phyloP scores from a whole-genome alignment of 2,797 vertebrate species.

The Moxostoma hubbsi region DNA sequence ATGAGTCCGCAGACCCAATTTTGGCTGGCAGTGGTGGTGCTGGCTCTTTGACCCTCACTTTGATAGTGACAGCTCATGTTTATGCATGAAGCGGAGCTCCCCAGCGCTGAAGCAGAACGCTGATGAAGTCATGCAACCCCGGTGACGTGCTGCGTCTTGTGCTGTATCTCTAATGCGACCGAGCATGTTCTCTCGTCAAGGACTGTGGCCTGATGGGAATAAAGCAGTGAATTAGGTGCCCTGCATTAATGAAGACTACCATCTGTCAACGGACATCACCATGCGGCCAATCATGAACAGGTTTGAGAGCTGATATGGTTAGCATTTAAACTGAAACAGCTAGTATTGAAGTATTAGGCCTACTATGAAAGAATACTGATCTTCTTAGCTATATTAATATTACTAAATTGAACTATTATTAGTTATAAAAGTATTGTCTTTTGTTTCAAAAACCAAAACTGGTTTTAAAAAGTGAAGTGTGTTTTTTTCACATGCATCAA shows the following conservation, averaged over 20 bases:
- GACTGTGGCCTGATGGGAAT: constrained; percentile 19
- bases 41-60: constrained; percentile 30
- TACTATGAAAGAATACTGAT: no score
- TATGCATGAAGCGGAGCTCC: constrained; percentile 54
- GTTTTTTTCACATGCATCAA: no score
- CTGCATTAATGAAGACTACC: constrained; percentile 22
- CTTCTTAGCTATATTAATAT: no score
- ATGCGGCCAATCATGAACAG: not conserved
- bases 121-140: constrained; percentile 19
- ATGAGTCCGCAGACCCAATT: constrained; percentile 1
- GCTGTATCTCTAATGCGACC: not conserved
- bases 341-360: not conserved
- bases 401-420: no score
- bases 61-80: constrained; percentile 54
- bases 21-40: constrained; percentile 20
- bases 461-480: no score
- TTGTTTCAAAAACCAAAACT: no score
- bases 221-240: constrained; percentile 8
- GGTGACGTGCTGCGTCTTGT: constrained; percentile 7
- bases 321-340: not conserved
- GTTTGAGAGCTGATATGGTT: constrained; percentile 10
- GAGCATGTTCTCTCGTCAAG: constrained; percentile 36
- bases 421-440: no score
- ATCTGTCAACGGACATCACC: constrained; percentile 17
- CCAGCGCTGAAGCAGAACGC: constrained; percentile 10